These are phyloP conservation scores for Hypocryptadius cinnamomeus DNA, from an alignment of 2,113 vertebrate genomes.

Conservation along the genomic window DNA sequence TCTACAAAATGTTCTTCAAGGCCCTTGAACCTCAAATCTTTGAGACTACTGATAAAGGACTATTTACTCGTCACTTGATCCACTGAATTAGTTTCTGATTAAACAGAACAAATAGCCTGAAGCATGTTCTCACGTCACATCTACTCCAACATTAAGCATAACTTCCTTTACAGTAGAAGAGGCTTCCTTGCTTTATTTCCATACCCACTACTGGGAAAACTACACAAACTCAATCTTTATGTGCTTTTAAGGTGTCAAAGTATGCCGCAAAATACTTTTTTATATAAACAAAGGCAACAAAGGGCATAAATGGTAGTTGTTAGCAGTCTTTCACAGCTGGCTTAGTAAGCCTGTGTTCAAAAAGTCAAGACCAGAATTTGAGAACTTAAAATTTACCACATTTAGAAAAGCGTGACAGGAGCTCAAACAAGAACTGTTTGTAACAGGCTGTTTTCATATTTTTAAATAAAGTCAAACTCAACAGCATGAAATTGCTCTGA, in stretches of 20 bases:
- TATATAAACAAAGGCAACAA: background rate
- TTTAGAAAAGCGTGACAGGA: background rate
- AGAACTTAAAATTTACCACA: background rate
- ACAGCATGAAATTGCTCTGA: background rate
- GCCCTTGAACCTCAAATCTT: background rate
- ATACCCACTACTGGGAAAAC: background rate
- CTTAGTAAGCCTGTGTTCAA: background rate
- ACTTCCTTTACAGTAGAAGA: background rate
- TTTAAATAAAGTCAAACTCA: background rate
- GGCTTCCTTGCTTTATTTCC: background rate
- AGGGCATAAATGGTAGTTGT: background rate
- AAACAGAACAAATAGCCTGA: background rate
- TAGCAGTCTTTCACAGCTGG: background rate
- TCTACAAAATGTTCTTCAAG: background rate
- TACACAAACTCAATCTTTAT: rapidly evolving
- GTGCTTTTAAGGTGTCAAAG: background rate
- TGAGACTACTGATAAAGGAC: background rate
- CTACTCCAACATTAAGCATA: background rate
- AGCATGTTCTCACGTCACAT: background rate
- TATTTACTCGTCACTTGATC: background rate
- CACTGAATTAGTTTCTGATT: background rate
- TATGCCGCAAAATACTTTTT: background rate
- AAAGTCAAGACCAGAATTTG: background rate
- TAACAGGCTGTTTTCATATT: background rate
- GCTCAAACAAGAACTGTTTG: background rate